Base-by-base conservation (phyloP, 2,797 vertebrate species). In the Falco concolor region DNA sequence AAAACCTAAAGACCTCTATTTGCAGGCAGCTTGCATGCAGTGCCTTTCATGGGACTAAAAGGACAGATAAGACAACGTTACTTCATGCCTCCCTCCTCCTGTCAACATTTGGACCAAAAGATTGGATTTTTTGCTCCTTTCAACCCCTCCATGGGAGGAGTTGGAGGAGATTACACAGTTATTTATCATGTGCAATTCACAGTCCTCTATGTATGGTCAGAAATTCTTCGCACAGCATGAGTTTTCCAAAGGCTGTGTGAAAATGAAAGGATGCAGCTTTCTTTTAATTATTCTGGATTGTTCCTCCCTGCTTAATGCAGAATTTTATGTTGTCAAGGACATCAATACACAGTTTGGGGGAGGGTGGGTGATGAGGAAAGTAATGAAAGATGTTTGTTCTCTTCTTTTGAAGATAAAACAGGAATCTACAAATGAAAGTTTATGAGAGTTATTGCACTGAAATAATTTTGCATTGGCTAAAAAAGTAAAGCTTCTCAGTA, bases 221-320 rank as follows among this genome's bases (percentile, higher is more conserved):
- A 91, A 90, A 94, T 80, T 82, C 59, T 91, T 91, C 45, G 92
- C 5, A 0, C 83, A 93, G 84, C 56, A 17, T 89, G 67, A 68
- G 8, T 87, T 96, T 95, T 94, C 72, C 81, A 84, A 88, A 81
- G 60, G 19, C 57, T 87, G 30, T 3, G 1, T 1, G 1, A 22
- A 93, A 95, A 87, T 90, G 45, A 95, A 96, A 93, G 27, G n/a
- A 72, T 61, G 34, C 12, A 91, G 24, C 18, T 87, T 93, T 91
- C 42, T 78, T 84, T 91, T 80, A 94, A 82, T 87, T 94, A 83
- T 86, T 95, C 67, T 77, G 61, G 22, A 90, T 65, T 0, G 0
- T 77, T 93, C 34, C 30, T 92, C 25, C 11, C 20, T 78, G 59
- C 30, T 87, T 68, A 92, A 90, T 3, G 21, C 13, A 86, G 28